Evolutionary conservation across 53 echinoderm and acorn worm species (phyloP).

Genomic region (Luidia sarsii): DNA sequence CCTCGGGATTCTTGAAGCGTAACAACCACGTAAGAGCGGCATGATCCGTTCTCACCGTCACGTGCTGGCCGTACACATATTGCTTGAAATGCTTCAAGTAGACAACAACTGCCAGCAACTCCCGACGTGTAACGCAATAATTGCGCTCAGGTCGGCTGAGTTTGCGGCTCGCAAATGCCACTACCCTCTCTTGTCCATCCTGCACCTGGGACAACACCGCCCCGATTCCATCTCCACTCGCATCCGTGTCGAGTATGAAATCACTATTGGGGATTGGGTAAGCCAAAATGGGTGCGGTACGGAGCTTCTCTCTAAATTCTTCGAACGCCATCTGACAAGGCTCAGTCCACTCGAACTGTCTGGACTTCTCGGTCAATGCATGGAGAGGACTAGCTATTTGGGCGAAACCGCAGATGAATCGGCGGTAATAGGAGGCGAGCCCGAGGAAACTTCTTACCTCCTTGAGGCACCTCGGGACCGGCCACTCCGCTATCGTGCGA

Average conservation of each 20-base stretch:
- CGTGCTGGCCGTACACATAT: constrained; percentile 50
- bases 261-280: background rate
- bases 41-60: constrained; percentile 59
- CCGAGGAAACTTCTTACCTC: background rate
- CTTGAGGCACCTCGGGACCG: background rate
- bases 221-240: constrained; percentile 4
- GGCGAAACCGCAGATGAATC: background rate
- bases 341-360: background rate
- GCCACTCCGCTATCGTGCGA: background rate
- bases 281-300: background rate
- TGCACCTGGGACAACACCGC: constrained; percentile 4
- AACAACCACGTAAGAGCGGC: constrained; percentile 54
- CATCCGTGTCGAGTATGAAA: constrained; percentile 4
- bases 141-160: constrained; percentile 37
- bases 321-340: background rate
- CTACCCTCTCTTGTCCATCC: constrained; percentile 47
- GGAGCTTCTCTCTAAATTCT: background rate
- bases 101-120: constrained; percentile 55
- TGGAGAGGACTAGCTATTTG: background rate
- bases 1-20: constrained; percentile 50
- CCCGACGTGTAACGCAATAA: constrained; percentile 55
- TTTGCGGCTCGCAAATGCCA: constrained; percentile 40
- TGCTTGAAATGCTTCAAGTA: constrained; percentile 58
- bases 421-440: background rate
- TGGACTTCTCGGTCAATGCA: background rate